Base-by-base conservation (phyloP, 2,797 vertebrate genomes). In the Esox lucius region DNA sequence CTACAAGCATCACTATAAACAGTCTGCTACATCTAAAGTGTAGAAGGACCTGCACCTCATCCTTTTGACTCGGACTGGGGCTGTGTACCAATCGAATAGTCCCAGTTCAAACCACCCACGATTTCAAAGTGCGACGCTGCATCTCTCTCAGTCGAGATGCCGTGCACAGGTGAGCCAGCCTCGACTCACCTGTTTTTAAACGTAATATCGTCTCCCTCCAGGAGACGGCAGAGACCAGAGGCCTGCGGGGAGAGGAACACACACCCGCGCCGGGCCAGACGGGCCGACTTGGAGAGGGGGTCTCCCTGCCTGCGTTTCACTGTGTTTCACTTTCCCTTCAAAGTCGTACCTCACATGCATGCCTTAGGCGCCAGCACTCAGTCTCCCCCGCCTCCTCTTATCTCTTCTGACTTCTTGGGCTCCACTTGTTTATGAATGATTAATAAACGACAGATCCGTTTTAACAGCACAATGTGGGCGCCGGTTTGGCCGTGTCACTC, bases 311-410 rank as follows among this genome's bases (percentile, higher is more conserved):
- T 56, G n/a, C n/a, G 53, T 56, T 81, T 83, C 73, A 72, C 75
- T 77, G 74, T 86, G 84, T 66, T 83, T 85, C 82, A 80, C 81
- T 84, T 85, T 86, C 78, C 79, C 78, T 85, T 87, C 81, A 84
- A 83, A 84, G 82, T 73, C 66, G 73, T 84, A 80, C 81, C 81
- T 80, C 82, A 77, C 80, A 74, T 78, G 80, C 84, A 81, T 53
- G 84, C 86, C 84, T 74, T 73, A 71, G 81, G 87, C 85, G 74
- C 53, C 15, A 15, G 53, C 68, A 77, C 72, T 81, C 71, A 62
- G 64, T 74, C 67, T 46, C 42, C 42, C 42, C 6, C 42, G 6
- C 53, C n/a, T 5, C n/a, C 53, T 22, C 53, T 56, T 9, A 11
- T 22, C 19, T 56, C 53, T 22, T 22, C 53, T 56, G 19, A 56